Percentiles rank a stretch among this genome's conserved stretches.
These are phyloP conservation scores for Montipora efflorescens DNA, from an alignment of 64 coral and sea anemone species.

Conservation along the genomic window DNA sequence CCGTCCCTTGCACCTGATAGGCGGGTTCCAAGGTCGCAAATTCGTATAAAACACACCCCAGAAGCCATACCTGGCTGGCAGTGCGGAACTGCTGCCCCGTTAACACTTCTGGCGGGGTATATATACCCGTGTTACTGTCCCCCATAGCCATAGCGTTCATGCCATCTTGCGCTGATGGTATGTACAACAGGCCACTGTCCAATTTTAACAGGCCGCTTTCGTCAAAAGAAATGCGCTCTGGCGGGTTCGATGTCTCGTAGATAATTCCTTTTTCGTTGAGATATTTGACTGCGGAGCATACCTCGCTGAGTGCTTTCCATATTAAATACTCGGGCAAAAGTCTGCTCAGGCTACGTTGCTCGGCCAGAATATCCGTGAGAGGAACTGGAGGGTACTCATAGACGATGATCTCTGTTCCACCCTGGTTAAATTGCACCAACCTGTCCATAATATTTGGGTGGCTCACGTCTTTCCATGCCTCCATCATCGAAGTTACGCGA, in stretches of 20 bases:
- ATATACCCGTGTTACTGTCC: constrained; percentile 72
- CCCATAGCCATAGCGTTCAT: constrained; percentile 68
- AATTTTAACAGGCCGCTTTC: constrained; percentile 80
- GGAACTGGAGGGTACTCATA: constrained; percentile 88
- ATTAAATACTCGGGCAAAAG: constrained; percentile 81
- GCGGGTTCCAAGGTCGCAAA: constrained; percentile 79
- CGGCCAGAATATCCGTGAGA: constrained; percentile 65
- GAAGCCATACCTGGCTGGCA: constrained; percentile 76
- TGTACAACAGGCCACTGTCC: constrained; percentile 87
- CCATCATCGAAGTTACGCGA: constrained; percentile 61
- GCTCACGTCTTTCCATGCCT: constrained; percentile 62
- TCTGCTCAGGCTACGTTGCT: constrained; percentile 47
- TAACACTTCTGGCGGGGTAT: constrained; percentile 78
- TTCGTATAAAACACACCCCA: constrained; percentile 86
- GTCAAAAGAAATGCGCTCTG: constrained; percentile 73
- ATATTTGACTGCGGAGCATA: constrained; percentile 74
- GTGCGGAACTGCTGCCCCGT: constrained; percentile 74
- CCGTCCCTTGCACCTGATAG: constrained; percentile 72
- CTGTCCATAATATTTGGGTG: constrained; percentile 80
- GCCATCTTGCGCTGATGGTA: constrained; percentile 34
- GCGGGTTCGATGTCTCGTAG: constrained; percentile 65
- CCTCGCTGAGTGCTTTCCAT: constrained; percentile 84
- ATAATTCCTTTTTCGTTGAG: constrained; percentile 73
- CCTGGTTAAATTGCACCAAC: constrained; percentile 67
- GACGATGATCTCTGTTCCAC: constrained; percentile 77